Conservation (phyloP, 30 jellyfish, hydroid and myxozoan genomes). For the Aurelia aurita region DNA sequence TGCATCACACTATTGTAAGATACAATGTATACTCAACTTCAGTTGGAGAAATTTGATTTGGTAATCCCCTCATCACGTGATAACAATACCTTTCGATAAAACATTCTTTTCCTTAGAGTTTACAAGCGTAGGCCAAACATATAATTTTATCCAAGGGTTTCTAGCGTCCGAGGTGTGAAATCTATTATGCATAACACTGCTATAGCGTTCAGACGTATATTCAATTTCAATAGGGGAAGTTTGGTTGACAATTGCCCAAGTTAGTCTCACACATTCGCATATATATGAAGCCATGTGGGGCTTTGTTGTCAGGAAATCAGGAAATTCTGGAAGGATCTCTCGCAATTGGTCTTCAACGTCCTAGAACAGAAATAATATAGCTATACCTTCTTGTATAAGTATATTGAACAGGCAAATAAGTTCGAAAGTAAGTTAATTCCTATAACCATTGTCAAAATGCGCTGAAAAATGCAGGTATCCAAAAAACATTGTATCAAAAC, state of each 20-base stretch:
- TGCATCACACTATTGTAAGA: constrained; percentile 73
- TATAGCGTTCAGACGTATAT: constrained; percentile 75
- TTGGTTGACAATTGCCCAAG: constrained; percentile 96
- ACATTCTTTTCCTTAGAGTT: constrained; percentile 78
- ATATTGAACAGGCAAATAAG: too few species aligned
- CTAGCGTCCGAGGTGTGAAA: constrained; percentile 91
- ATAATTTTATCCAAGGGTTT: constrained; percentile 63
- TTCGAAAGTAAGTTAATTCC: too few species aligned
- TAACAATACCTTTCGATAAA: constrained; percentile 87
- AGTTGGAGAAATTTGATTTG: constrained; percentile 47
- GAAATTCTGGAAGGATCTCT: constrained; percentile 89
- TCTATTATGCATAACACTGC: constrained; percentile 81
- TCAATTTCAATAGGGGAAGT: constrained; percentile 88
- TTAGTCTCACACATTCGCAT: constrained; percentile 91
- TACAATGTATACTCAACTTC: constrained; percentile 85
- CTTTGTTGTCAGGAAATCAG: constrained; percentile 61
- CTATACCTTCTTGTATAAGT: too few species aligned
- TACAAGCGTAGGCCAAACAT: constrained; percentile 95
- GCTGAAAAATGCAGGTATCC: too few species aligned
- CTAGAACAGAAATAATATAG: constrained; percentile 42
- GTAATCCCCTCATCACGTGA: constrained; percentile 48
- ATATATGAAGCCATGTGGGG: constrained; percentile 86
- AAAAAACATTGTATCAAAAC: too few species aligned
- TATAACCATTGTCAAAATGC: too few species aligned
- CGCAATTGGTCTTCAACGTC: constrained; percentile 87